Percentiles rank a stretch among this genome's conserved stretches.
phyloP scores from a whole-genome alignment of 2,888 invertebrate species.

The Labia minor region DNA sequence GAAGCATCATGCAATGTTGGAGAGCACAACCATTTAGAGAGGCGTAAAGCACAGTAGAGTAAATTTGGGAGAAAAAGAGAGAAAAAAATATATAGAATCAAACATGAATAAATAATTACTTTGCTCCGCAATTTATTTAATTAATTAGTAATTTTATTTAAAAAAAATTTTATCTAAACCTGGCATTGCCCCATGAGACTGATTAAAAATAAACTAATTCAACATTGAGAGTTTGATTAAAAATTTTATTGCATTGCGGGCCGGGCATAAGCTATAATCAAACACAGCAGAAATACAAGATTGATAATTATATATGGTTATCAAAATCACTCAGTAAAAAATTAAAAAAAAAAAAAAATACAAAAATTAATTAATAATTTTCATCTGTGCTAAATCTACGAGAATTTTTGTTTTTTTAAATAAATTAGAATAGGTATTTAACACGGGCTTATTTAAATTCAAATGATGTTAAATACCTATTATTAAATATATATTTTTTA shows the following conservation, averaged over 20 bases:
- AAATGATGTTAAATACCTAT: background rate
- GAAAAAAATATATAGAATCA: slow-evolving; percentile 35
- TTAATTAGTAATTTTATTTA: slow-evolving; percentile 20
- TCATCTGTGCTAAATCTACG: background rate
- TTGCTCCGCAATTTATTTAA: slow-evolving; percentile 17
- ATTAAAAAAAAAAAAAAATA: too few relatives aligned
- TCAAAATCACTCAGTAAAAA: slow-evolving; percentile 1
- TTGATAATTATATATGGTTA: background rate
- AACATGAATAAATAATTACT: slow-evolving; percentile 37
- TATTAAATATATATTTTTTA: background rate
- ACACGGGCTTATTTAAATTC: background rate
- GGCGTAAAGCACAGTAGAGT: slow-evolving; percentile 69
- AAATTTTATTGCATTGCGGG: slow-evolving; percentile 18
- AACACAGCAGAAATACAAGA: slow-evolving; percentile 13
- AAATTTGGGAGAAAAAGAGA: slow-evolving; percentile 64
- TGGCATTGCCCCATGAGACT: slow-evolving; percentile 19
- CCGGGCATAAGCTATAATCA: slow-evolving; percentile 8
- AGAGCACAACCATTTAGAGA: slow-evolving; percentile 67
- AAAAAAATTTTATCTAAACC: slow-evolving; percentile 21
- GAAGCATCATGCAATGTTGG: slow-evolving; percentile 67
- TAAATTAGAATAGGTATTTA: background rate
- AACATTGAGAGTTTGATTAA: slow-evolving; percentile 19
- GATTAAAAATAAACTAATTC: slow-evolving; percentile 19
- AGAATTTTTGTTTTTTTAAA: background rate
- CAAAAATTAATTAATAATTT: background rate